Percentiles rank a stretch among this genome's conserved stretches.
phyloP scores from a whole-genome alignment of 1,140 invertebrate species.

The Tetramorium alpestre region DNA sequence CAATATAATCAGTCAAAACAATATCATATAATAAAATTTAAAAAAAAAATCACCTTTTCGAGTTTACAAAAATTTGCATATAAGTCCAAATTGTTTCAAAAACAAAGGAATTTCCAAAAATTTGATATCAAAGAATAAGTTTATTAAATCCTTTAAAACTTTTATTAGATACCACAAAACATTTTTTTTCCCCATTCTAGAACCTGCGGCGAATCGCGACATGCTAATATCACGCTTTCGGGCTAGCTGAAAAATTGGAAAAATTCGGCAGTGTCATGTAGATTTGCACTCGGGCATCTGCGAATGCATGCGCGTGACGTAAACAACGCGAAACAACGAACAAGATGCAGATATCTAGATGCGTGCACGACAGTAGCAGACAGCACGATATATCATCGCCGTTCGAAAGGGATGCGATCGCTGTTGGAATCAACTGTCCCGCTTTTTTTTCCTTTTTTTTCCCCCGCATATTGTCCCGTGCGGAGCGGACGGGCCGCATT shows the following conservation, averaged over 20 bases:
- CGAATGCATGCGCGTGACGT: conserved; percentile 15
- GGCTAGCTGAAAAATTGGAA: background rate
- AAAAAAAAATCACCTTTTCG: background rate
- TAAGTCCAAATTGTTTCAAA: background rate
- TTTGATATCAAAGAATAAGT: background rate
- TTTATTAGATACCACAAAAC: background rate
- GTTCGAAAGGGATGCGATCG: conserved; percentile 2
- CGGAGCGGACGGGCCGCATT: conserved; percentile 18
- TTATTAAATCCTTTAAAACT: too few species aligned
- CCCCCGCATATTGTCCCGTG: background rate
- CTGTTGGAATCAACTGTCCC: conserved; percentile 13
- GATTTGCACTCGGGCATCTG: background rate
- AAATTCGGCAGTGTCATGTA: background rate
- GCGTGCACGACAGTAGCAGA: background rate
- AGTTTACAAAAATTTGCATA: background rate
- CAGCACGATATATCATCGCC: conserved; percentile 26
- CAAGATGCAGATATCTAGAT: conserved; percentile 32
- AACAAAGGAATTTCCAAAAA: background rate
- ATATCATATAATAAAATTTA: background rate
- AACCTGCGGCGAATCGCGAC: background rate
- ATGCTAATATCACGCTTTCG: conserved; percentile 15
- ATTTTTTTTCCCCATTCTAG: background rate
- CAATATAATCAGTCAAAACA: background rate
- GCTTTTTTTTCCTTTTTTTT: background rate
- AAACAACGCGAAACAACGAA: conserved; percentile 12